These are phyloP conservation scores for Cyclargus thomasi DNA, from an alignment of 1,140 invertebrate species.

Conservation along the genomic window DNA sequence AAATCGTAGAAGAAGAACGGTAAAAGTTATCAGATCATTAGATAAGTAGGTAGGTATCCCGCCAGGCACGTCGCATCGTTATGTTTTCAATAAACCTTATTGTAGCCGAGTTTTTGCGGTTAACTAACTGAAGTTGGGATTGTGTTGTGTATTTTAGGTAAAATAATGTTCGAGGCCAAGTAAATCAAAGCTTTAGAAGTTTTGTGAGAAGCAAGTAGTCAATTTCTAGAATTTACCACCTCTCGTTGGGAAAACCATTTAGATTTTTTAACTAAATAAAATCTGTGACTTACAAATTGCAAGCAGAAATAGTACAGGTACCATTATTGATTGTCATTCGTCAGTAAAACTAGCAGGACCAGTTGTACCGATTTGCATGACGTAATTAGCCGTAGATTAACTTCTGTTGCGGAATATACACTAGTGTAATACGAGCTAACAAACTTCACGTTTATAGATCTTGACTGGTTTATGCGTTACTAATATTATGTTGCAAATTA, in stretches of 20 bases:
- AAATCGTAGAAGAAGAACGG: slow-evolving; percentile 2
- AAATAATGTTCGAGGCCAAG: too few species aligned
- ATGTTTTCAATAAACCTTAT: slow-evolving; percentile 5
- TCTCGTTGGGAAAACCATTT: too few species aligned
- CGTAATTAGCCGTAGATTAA: slow-evolving; percentile 3
- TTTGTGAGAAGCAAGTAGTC: too few species aligned
- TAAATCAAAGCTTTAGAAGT: too few species aligned
- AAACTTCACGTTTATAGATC: background rate
- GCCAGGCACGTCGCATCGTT: slow-evolving; percentile 4
- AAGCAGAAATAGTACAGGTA: background rate
- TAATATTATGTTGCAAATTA: slow-evolving; percentile 1
- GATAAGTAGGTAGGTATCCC: background rate
- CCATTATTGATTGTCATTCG: slow-evolving; percentile 15
- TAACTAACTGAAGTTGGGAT: background rate
- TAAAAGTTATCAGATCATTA: slow-evolving; percentile 10
- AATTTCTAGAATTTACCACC: too few species aligned
- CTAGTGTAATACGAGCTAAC: background rate
- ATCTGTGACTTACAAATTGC: background rate
- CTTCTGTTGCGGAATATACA: slow-evolving; percentile 11
- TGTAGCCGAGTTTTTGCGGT: background rate
- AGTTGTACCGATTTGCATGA: slow-evolving; percentile 12
- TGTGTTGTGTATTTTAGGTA: background rate
- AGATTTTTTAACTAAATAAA: too few species aligned
- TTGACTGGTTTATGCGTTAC: background rate
- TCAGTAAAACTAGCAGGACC: slow-evolving; percentile 11